Conservation (phyloP, 2,888 invertebrate genomes). For the Epirrhoe tristata region DNA sequence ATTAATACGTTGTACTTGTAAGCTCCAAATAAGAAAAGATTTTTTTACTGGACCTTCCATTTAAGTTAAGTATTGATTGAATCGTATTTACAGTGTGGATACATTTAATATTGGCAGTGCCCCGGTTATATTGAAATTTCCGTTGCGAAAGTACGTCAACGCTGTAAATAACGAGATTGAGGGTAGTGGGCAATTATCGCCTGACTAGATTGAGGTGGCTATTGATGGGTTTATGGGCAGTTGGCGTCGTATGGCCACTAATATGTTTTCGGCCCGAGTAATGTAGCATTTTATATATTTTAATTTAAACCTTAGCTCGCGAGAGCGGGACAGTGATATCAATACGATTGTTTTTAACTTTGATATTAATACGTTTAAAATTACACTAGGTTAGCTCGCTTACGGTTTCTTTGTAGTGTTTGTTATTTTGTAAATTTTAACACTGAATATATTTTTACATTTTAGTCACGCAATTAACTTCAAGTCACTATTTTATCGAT, state of each 20-base stretch:
- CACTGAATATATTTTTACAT: conserved; percentile 63
- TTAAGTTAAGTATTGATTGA: conserved; percentile 53
- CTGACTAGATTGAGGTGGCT: conserved; percentile 52
- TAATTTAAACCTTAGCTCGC: conserved; percentile 54
- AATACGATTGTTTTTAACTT: conserved; percentile 71
- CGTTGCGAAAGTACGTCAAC: conserved; percentile 51
- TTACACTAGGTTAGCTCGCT: conserved; percentile 76
- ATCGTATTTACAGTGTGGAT: conserved; percentile 44
- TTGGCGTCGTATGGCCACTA: conserved; percentile 77
- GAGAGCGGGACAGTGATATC: conserved; percentile 72
- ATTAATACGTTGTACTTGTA: conserved; percentile 61
- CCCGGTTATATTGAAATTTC: conserved; percentile 24
- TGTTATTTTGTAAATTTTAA: conserved; percentile 82
- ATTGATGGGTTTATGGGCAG: conserved; percentile 59
- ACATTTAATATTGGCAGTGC: neutral
- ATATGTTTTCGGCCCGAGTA: conserved; percentile 85
- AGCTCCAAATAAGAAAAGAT: conserved; percentile 63
- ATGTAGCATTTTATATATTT: conserved; percentile 72
- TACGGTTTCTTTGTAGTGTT: conserved; percentile 76
- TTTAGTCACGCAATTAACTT: conserved; percentile 74
- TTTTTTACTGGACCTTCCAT: conserved; percentile 71
- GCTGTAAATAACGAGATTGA: conserved; percentile 61
- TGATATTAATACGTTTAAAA: conserved; percentile 75
- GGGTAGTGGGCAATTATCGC: conserved; percentile 38
- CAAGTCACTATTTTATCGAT: conserved; percentile 64